Percentiles rank a stretch among this genome's conserved stretches.
These are phyloP conservation scores for Ophion costatus DNA, from an alignment of 2,888 invertebrate genomes.

Conservation along the genomic window DNA sequence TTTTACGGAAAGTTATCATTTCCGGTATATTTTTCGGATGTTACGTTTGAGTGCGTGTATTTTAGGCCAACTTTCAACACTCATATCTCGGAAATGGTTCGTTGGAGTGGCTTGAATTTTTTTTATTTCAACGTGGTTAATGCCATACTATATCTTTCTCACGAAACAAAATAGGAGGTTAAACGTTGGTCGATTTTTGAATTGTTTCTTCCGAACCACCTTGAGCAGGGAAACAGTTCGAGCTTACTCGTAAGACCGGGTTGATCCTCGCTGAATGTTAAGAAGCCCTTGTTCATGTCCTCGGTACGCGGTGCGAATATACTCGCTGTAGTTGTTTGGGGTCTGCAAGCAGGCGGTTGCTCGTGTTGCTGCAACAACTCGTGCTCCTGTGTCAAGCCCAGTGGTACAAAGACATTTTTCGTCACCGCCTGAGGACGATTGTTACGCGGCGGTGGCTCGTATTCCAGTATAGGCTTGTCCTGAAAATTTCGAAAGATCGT, in stretches of 20 bases:
- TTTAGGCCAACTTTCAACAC: too few relatives aligned
- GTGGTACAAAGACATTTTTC: constrained; percentile 72
- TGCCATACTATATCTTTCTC: too few relatives aligned
- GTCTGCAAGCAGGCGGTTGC: constrained; percentile 69
- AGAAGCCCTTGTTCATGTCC: constrained; percentile 97
- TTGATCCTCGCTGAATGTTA: constrained; percentile 94
- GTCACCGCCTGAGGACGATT: constrained; percentile 72
- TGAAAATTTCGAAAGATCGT: constrained; percentile 57
- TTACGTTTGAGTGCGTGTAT: too few relatives aligned
- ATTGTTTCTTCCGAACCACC: too few relatives aligned
- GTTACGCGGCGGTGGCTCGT: constrained; percentile 66
- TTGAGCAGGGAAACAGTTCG: neutral
- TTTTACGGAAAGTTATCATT: too few relatives aligned
- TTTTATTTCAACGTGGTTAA: too few relatives aligned
- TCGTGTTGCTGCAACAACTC: constrained; percentile 63
- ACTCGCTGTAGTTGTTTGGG: constrained; percentile 89
- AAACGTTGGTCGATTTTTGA: too few relatives aligned
- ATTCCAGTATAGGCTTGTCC: constrained; percentile 75
- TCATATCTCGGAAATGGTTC: too few relatives aligned
- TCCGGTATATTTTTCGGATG: too few relatives aligned
- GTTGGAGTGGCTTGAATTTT: too few relatives aligned
- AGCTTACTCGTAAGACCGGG: constrained; percentile 93
- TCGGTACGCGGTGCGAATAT: constrained; percentile 93
- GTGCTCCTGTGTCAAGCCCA: constrained; percentile 69
- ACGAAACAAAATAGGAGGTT: too few relatives aligned